Evolutionary conservation across 2,113 vertebrate species (phyloP), one percentile per base, ranked within the genome.

Genomic region (Xenus cinereus): DNA sequence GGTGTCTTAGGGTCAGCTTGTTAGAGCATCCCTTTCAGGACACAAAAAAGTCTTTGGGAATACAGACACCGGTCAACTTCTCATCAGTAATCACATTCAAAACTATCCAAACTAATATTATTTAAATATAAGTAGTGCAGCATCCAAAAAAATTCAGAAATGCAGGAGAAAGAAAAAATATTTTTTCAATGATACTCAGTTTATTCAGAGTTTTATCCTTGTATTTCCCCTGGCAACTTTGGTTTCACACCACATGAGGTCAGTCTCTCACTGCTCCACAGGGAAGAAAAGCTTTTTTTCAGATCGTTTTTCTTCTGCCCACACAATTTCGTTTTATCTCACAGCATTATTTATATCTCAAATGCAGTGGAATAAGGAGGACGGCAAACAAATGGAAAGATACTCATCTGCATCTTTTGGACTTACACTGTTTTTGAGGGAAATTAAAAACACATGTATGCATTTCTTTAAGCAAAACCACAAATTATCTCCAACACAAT

Each of bases 221-320:
- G 24, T 21, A 79, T 59, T 95, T 95, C 28, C 35, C 53, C 45
- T 37, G 16, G 41, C 54, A 94, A 30, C 84, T 95, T 46, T 76
- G 62, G 48, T 75, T 93, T 97, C 81, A 79, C 14, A 59, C 96
- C 97, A 97, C 96, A 95, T 69, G 96, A 94, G 97, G 96, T 96
- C 97, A 97, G 94, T 95, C 90, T 97, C 84, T 97, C 84, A 73
- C 95, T 91, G 45, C 41, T 95, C 77, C 86, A 90, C 21, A 48
- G 79, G 39, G 48, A 93, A 77, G 60, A 8, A 75, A 93, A 84
- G 68, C 35, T 28, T 85, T 66, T 17, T 78, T 88, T 48, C 64
- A 84, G 39, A 51, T 78, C 5, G 13, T 66, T 95, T 63, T 69
- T n/a, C 45, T 93, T 87, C 66, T 76, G n/a, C 57, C 62, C 48